Evolutionary conservation across 1,140 invertebrate species (phyloP).

Genomic region (Drosophila lacertosa): DNA sequence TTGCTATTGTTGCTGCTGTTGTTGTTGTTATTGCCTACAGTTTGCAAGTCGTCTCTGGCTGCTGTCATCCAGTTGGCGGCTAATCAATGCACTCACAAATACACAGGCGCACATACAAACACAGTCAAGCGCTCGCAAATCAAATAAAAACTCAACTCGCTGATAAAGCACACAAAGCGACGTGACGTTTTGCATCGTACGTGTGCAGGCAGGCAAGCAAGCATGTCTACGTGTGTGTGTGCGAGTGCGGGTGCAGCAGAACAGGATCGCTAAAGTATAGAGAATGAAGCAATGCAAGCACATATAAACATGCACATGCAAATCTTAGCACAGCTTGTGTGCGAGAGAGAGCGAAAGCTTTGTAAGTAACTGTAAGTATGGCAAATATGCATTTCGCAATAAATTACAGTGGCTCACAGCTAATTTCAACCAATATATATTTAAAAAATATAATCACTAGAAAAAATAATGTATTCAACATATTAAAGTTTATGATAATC

Average conservation of each 20-base stretch:
- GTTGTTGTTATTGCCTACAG: conserved; percentile 15
- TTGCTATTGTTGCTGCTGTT: conserved; percentile 17
- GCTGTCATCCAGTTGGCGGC: conserved; percentile 32
- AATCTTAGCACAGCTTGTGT: not conserved
- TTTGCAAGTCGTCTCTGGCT: conserved; percentile 29
- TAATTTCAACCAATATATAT: no score
- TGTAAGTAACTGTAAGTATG: conserved; percentile 13
- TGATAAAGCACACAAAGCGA: conserved; percentile 48
- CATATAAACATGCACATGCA: not conserved
- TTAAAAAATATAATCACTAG: no score
- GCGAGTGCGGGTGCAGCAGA: conserved; percentile 14
- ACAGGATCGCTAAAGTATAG: conserved; percentile 23
- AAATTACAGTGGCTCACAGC: no score
- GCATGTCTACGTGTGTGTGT: not conserved
- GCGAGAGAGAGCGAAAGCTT: not conserved
- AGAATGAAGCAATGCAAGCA: conserved; percentile 10
- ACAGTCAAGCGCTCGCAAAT: conserved; percentile 4
- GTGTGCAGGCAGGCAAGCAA: conserved; percentile 3
- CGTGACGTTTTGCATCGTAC: conserved; percentile 24
- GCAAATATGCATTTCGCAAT: conserved; percentile 6
- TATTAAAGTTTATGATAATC: no score
- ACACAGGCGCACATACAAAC: not conserved
- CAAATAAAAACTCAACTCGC: conserved; percentile 18
- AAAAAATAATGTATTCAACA: no score
- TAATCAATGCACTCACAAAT: conserved; percentile 41